Evolutionary conservation across 2,113 vertebrate genomes (phyloP).

Genomic region (Physeter macrocephalus): DNA sequence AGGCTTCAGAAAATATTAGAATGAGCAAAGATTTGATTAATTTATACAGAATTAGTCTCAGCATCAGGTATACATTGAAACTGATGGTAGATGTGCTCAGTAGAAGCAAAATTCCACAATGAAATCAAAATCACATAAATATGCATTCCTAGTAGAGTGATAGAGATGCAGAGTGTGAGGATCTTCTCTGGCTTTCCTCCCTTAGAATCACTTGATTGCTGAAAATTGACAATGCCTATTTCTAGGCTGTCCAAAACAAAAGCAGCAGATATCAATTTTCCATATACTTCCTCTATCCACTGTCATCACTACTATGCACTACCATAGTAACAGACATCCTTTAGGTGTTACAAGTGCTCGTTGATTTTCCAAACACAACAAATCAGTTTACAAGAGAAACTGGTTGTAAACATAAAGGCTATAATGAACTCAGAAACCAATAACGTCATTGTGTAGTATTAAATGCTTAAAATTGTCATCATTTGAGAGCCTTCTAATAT

Average conservation of each 20-base stretch:
- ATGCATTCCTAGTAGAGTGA: background rate
- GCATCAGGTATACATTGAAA: background rate
- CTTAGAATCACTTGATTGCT: background rate
- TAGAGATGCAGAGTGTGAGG: too few species aligned
- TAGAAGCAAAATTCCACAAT: background rate
- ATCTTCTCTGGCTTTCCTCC: background rate
- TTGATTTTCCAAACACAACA: background rate
- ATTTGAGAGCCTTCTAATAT: background rate
- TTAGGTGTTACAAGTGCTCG: background rate
- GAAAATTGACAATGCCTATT: background rate
- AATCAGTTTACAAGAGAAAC: background rate
- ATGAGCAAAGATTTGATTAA: background rate
- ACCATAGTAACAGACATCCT: background rate
- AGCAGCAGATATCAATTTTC: background rate
- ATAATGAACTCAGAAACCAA: background rate
- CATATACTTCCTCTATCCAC: background rate
- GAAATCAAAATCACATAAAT: background rate
- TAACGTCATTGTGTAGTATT: background rate
- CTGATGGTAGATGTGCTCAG: background rate
- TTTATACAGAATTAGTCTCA: background rate
- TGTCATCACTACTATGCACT: background rate
- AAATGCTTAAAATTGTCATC: background rate
- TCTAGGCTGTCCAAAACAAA: background rate
- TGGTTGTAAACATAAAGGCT: background rate
- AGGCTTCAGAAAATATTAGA: background rate